These are phyloP conservation scores for Hofmannophila pseudospretella DNA, from an alignment of 2,888 invertebrate genomes.

Conservation along the genomic window DNA sequence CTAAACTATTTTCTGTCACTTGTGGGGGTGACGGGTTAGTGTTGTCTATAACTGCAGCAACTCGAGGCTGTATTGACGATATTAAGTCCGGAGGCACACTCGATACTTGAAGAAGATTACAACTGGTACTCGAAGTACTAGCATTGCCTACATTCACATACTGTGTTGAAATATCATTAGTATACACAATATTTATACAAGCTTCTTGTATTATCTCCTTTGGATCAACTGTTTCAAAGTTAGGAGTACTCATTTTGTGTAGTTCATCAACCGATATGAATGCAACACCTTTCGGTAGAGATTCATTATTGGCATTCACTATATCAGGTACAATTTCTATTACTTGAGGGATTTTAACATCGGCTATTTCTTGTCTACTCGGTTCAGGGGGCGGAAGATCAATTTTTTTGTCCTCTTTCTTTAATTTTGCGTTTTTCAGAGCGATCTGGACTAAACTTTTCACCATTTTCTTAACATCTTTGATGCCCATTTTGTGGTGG, in stretches of 20 bases:
- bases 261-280: constrained; percentile 67
- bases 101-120: constrained; percentile 53
- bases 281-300: constrained; percentile 60
- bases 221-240: constrained; percentile 67
- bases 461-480: constrained; percentile 78
- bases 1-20: constrained; percentile 19
- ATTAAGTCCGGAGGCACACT: constrained; percentile 65
- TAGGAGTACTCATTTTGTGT: constrained; percentile 66
- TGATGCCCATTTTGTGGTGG: constrained; percentile 82
- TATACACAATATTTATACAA: constrained; percentile 69
- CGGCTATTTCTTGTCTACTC: constrained; percentile 32
- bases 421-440: constrained; percentile 60
- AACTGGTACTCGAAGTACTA: constrained; percentile 30
- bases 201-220: constrained; percentile 71
- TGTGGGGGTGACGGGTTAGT: constrained; percentile 26
- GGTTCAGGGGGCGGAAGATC: constrained; percentile 24
- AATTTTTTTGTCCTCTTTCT: constrained; percentile 44
- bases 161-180: constrained; percentile 56
- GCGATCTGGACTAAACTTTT: constrained; percentile 73
- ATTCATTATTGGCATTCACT: constrained; percentile 38
- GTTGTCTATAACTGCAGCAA: constrained; percentile 25
- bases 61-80: constrained; percentile 53
- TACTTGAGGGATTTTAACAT: constrained; percentile 63
- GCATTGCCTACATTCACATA: constrained; percentile 53
- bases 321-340: constrained; percentile 67